Percentiles rank a stretch among this genome's conserved stretches.
Conservation (phyloP, 1,140 invertebrate genomes). For the Antheraea mylitta region DNA sequence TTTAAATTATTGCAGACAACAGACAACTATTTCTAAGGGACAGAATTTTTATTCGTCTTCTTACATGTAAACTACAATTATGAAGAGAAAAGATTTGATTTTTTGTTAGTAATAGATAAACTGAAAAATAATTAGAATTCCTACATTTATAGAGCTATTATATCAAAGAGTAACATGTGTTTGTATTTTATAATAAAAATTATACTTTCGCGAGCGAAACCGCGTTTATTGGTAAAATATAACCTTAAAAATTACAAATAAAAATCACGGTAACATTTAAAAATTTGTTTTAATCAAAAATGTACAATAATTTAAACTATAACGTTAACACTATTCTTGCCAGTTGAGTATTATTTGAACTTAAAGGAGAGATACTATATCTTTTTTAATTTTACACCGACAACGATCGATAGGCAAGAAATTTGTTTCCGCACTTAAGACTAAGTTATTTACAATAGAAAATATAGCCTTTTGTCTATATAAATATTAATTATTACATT, state of each 20-base stretch:
- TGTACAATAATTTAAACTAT: constrained; percentile 58
- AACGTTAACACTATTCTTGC: constrained; percentile 19
- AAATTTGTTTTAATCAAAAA: constrained; percentile 26
- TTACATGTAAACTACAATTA: too few relatives aligned
- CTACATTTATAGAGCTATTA: too few relatives aligned
- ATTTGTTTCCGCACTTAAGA: neutral
- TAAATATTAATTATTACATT: constrained; percentile 35
- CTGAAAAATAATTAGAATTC: too few relatives aligned
- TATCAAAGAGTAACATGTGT: too few relatives aligned
- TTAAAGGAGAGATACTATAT: neutral
- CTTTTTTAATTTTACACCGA: neutral
- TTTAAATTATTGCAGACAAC: too few relatives aligned
- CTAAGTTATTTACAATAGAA: constrained; percentile 23
- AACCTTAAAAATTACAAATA: constrained; percentile 31
- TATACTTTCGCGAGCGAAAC: too few relatives aligned
- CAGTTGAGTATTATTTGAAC: neutral
- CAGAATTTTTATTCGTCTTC: too few relatives aligned
- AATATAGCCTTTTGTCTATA: constrained; percentile 22
- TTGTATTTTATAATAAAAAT: too few relatives aligned
- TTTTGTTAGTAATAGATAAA: too few relatives aligned
- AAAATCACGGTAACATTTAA: constrained; percentile 1
- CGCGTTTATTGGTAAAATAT: too few relatives aligned
- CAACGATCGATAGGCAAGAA: constrained; percentile 17
- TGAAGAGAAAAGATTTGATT: too few relatives aligned
- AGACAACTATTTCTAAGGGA: too few relatives aligned